These are phyloP conservation scores for Andrena trimmerana DNA, from an alignment of 2,888 invertebrate genomes.

Conservation along the genomic window DNA sequence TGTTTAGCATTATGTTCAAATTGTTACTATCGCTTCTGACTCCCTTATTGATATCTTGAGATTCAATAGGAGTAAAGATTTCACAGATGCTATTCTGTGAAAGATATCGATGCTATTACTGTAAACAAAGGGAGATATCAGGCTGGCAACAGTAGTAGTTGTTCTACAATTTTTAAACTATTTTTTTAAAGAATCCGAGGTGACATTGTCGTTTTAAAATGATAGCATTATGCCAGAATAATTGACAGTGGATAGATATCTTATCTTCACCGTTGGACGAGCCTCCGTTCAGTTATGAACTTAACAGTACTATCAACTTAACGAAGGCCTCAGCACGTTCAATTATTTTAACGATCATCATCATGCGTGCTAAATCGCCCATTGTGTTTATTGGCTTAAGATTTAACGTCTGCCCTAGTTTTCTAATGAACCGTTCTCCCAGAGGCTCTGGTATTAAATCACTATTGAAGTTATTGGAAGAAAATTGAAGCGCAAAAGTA, in stretches of 20 bases:
- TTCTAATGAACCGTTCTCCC: slow-evolving; percentile 26
- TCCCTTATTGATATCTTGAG: too few relatives aligned
- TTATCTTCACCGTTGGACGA: slow-evolving; percentile 8
- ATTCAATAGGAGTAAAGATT: too few relatives aligned
- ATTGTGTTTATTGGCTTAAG: slow-evolving; percentile 74
- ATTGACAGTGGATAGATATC: slow-evolving; percentile 28
- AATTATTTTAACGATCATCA: slow-evolving; percentile 73
- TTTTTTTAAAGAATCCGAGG: too few relatives aligned
- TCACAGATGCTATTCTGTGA: too few relatives aligned
- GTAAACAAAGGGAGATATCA: too few relatives aligned
- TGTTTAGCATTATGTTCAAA: too few relatives aligned
- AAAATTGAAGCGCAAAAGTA: slow-evolving; percentile 26
- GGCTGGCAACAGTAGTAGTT: too few relatives aligned
- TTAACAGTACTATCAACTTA: slow-evolving; percentile 24
- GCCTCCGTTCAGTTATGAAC: slow-evolving; percentile 23
- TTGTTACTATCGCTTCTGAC: too few relatives aligned
- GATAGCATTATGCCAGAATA: not conserved
- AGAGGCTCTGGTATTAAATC: not conserved
- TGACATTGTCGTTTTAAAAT: too few relatives aligned
- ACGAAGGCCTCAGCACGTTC: slow-evolving; percentile 50
- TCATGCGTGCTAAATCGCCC: slow-evolving; percentile 67
- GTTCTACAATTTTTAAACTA: too few relatives aligned
- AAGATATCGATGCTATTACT: too few relatives aligned
- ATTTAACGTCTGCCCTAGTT: slow-evolving; percentile 42
- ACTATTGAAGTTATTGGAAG: slow-evolving; percentile 38